A percentile compares a stretch with the other conserved stretches of the same genome.
Evolutionary conservation across 2,797 vertebrate genomes (phyloP).

Genomic region (Buphagus erythrorhynchus): DNA sequence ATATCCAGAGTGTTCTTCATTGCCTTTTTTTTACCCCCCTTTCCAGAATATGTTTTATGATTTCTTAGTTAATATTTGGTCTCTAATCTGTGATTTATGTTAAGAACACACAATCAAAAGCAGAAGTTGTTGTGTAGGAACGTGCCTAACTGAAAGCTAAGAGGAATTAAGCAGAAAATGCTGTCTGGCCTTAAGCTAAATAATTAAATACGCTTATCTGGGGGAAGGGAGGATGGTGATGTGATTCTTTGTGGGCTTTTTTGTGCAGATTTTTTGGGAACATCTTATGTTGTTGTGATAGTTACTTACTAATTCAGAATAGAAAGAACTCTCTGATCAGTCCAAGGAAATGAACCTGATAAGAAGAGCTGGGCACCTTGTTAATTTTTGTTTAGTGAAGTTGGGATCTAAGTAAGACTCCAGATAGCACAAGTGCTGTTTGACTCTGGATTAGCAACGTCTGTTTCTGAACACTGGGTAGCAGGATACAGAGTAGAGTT

Average conservation of each 20-base stretch:
- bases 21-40: fast-evolving
- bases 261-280: background rate
- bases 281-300: background rate
- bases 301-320: background rate
- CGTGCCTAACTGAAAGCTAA: background rate
- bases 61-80: background rate
- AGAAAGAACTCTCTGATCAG: background rate
- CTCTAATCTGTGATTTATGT: background rate
- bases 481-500: background rate
- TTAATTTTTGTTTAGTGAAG: background rate
- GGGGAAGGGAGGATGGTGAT: background rate
- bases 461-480: background rate
- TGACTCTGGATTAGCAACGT: background rate
- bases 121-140: background rate
- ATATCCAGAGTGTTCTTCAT: background rate
- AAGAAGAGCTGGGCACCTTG: background rate
- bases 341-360: background rate
- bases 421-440: background rate
- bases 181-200: background rate
- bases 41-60: background rate
- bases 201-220: background rate
- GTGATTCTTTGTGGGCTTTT: background rate
- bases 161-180: background rate
- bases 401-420: background rate
- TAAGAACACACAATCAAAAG: background rate